Evolutionary conservation across 53 echinoderm and acorn worm genomes (phyloP).

Genomic region (Henricia sp.): DNA sequence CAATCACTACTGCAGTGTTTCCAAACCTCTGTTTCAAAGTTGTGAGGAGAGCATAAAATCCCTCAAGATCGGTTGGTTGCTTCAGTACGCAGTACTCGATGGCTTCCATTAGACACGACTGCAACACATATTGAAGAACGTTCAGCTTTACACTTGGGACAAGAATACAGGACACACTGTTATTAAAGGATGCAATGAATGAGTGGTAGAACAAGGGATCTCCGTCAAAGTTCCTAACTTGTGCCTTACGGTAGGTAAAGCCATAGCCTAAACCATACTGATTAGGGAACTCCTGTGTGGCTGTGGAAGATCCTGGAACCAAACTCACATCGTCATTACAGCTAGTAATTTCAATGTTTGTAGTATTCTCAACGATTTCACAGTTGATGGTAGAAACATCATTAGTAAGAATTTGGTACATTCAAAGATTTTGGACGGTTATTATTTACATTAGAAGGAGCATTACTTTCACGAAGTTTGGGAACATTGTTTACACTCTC

Average conservation of each 20-base stretch:
- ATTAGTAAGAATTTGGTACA: background rate
- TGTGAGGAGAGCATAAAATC: constrained; percentile 34
- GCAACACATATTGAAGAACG: constrained; percentile 47
- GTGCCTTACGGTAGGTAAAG: constrained; percentile 29
- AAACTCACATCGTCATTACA: background rate
- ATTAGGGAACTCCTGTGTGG: background rate
- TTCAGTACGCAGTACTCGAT: constrained; percentile 62
- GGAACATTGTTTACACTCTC: background rate
- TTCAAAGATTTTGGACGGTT: background rate
- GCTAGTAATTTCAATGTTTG: background rate
- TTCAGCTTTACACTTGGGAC: constrained; percentile 55
- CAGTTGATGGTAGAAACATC: constrained; percentile 23
- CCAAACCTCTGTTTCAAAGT: constrained; percentile 64
- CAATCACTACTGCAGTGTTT: constrained; percentile 50
- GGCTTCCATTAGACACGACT: constrained; percentile 51
- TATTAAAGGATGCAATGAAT: constrained; percentile 51
- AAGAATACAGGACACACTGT: constrained; percentile 43
- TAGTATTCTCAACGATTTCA: background rate
- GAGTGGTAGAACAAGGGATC: constrained; percentile 59
- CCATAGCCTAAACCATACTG: constrained; percentile 8
- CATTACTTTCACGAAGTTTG: background rate
- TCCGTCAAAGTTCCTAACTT: constrained; percentile 55
- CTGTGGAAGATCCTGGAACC: background rate
- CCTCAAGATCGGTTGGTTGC: constrained; percentile 42
- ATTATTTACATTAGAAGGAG: constrained; percentile 13